Evolutionary conservation across 2,888 invertebrate genomes (phyloP), one percentile per base, ranked within the genome.

Genomic region (Pollenia angustigena): DNA sequence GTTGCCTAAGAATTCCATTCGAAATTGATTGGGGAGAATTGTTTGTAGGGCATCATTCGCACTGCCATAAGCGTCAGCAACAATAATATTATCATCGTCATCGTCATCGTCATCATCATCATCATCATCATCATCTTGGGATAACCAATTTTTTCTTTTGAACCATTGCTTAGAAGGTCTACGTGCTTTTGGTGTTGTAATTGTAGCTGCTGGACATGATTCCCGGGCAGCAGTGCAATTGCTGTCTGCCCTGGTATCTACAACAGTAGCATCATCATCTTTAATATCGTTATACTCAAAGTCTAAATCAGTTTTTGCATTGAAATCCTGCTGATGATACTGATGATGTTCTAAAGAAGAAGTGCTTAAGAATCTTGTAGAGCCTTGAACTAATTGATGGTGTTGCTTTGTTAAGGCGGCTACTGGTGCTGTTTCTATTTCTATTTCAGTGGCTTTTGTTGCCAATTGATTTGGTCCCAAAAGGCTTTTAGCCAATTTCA

Each of bases 401-500:
- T 78, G 84, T 72, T 74, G 84, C 81, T 68, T 60, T 72, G 71
- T 50, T 83, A 68, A 62, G 71, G 58, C 74, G 52, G 11, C 58
- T 74, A 64, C 81, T 81, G 60, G 48, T 62, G 32, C 64, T 68
- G 88, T 69, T 85, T 79, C 80, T 40, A 9, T 16, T 85, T 79
- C 80, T 40, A 9, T 16, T 64, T 32, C 40, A 84, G 85, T 88
- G 78, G 82, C 87, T 88, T 46, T 78, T 86, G 68, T 83, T 88
- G 78, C 78, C 80, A 83, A 81, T 83, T 82, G 84, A 82, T 87
- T 87, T 82, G 76, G 60, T 85, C 82, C 82, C 82, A 83, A 76
- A 82, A 75, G 82, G 69, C 79, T 85, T 80, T 79, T 81, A 76
- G 82, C 87, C 82, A 87, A 81, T 71, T 83, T 80, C 52, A 60